Base-by-base conservation (phyloP, 2,888 invertebrate species). In the Melanostoma scalare region DNA sequence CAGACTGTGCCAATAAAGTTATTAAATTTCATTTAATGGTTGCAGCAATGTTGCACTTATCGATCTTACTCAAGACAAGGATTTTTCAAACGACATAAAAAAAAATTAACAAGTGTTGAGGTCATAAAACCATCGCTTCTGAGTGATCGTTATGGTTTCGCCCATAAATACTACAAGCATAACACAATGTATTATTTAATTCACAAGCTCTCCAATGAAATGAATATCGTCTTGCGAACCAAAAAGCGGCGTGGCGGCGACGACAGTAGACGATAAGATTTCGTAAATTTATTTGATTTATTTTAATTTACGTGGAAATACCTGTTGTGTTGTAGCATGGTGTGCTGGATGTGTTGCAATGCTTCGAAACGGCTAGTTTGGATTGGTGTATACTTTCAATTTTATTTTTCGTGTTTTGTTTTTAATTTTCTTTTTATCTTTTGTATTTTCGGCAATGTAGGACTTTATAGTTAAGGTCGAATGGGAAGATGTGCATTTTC, bases 211-310 rank as follows among this genome's bases (percentile, higher is more conserved):
- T 63, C 50, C 48, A 38, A 33, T 2, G 4, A 4, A n/a, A 5
- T 38, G 8, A 20, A 46, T 31, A 40, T 3, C 38, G 36, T 55
- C 36, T 55, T 44, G 44, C 33, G 44, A 44, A 33, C 33, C 58
- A 33, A 31, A 20, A 20, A n/a, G 44, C 42, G 9, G 58, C 10
- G 44, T 30, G 20, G 4, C 42, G 6, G 30, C 61, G 10, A 48
- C 33, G 30, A n/a, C 33, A 20, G 35, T 6, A 46, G 44, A 63
- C 44, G 71, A 63, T 67, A 74, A 56, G 53, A 31, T 76, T 76
- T 76, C 60, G 56, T 61, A 77, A 72, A 77, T 82, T 77, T 69
- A 73, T 82, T 67, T 67, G 77, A 82, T 77, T 63, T 55, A 72
- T 63, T 72, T 73, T 82, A 63, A 72, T 52, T 82, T 53, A 38